A percentile compares a stretch with the other conserved stretches of the same genome.
Conservation (phyloP, 2,888 invertebrate species). For the Dryobotodes eremita region DNA sequence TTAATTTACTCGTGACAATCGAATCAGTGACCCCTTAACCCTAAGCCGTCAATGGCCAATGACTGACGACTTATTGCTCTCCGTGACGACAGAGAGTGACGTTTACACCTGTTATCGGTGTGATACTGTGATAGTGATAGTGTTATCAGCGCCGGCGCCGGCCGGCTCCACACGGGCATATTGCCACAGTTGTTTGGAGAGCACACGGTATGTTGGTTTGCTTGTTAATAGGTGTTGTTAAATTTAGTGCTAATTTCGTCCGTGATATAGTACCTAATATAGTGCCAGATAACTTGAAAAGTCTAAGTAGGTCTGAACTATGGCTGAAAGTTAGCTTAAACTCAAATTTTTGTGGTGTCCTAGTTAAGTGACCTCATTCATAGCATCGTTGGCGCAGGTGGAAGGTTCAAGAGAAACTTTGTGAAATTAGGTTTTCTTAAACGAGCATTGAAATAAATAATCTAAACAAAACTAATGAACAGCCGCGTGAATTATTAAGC, state of each 20-base stretch:
- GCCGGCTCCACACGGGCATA: slow-evolving; percentile 4
- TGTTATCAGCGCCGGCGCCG: slow-evolving; percentile 39
- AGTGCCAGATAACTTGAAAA: neutral
- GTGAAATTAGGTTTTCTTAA: neutral
- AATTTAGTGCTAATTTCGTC: neutral
- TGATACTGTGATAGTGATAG: slow-evolving; percentile 18
- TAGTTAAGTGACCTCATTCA: neutral
- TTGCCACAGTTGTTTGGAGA: slow-evolving; percentile 31
- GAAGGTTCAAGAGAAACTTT: neutral
- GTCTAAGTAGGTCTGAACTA: neutral
- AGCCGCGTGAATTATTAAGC: neutral
- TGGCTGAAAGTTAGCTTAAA: neutral
- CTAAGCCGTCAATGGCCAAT: no score
- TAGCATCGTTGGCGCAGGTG: no score
- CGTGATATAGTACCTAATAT: neutral
- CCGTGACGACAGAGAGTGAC: no score
- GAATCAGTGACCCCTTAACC: neutral
- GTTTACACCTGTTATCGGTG: slow-evolving; percentile 31
- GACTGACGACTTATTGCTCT: no score
- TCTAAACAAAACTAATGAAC: neutral
- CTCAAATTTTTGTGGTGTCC: neutral
- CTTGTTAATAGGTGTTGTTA: slow-evolving; percentile 9
- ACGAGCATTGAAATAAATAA: neutral
- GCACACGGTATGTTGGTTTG: slow-evolving; percentile 35
- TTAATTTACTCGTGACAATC: neutral